Evolutionary conservation across 2,113 vertebrate species (phyloP).

Genomic region (Tragelaphus imberbis): DNA sequence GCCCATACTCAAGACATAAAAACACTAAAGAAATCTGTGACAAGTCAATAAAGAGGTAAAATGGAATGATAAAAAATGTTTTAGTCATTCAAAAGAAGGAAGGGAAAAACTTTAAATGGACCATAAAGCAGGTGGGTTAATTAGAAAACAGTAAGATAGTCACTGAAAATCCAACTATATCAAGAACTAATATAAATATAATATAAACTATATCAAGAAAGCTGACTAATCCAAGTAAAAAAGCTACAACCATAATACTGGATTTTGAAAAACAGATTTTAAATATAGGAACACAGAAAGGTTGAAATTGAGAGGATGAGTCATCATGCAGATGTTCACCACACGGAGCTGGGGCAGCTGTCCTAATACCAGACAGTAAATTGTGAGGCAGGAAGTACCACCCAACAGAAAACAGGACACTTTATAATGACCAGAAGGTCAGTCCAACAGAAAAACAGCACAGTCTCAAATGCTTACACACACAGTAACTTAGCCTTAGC

Average conservation of each 20-base stretch:
- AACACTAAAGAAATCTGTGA: background rate
- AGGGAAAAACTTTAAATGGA: background rate
- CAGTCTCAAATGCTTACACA: background rate
- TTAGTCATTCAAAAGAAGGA: background rate
- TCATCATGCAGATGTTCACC: background rate
- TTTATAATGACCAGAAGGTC: background rate
- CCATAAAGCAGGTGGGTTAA: background rate
- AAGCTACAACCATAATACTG: background rate
- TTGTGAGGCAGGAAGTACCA: background rate
- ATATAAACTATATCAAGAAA: background rate
- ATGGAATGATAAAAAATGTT: background rate
- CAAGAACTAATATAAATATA: background rate
- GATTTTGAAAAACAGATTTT: background rate
- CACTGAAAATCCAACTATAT: background rate
- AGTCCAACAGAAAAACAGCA: background rate
- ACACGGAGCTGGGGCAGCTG: background rate
- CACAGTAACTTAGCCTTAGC: background rate
- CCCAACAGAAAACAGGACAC: background rate
- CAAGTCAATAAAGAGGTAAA: background rate
- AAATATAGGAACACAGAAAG: background rate
- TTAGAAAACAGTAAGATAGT: background rate
- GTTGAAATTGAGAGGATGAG: background rate
- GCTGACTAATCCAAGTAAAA: background rate
- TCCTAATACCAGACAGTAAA: background rate
- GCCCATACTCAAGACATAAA: background rate